These are phyloP conservation scores for Eupithecia insigniata DNA, from an alignment of 2,888 invertebrate genomes.

Conservation along the genomic window DNA sequence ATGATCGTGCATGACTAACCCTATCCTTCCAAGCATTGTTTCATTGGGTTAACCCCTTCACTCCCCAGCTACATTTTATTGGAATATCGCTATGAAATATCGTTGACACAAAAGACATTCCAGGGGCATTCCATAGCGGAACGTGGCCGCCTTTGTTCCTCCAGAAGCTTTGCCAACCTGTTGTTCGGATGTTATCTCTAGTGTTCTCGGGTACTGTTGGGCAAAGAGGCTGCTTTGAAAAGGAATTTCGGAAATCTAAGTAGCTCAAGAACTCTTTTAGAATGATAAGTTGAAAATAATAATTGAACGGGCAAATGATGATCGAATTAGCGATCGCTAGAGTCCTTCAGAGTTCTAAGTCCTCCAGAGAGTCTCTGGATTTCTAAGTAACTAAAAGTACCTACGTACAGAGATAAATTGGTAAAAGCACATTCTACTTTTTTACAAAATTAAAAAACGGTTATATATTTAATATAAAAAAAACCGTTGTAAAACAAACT, in stretches of 20 bases:
- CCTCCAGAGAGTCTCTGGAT: too few relatives aligned
- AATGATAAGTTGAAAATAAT: neutral
- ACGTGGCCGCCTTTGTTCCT: slow-evolving; percentile 35
- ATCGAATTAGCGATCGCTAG: too few relatives aligned
- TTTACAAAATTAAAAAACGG: too few relatives aligned
- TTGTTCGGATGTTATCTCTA: slow-evolving; percentile 36
- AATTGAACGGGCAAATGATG: neutral
- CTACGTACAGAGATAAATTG: too few relatives aligned
- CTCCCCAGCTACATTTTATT: slow-evolving; percentile 12
- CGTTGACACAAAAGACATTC: slow-evolving; percentile 30
- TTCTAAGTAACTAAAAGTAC: too few relatives aligned
- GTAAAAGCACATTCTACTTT: too few relatives aligned
- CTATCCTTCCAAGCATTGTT: neutral
- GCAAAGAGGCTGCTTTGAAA: neutral
- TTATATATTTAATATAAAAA: too few relatives aligned
- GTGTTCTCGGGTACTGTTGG: slow-evolving; percentile 27
- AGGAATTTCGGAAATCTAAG: neutral
- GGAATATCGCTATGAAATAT: slow-evolving; percentile 18
- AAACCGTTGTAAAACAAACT: too few relatives aligned
- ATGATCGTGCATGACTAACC: neutral
- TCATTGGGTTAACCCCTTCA: neutral
- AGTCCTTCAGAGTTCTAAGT: too few relatives aligned
- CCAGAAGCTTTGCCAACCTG: slow-evolving; percentile 38
- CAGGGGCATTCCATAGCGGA: slow-evolving; percentile 20
- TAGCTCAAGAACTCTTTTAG: neutral